These are phyloP conservation scores for Azemiops feae DNA, from an alignment of 2,113 vertebrate species.

Conservation along the genomic window DNA sequence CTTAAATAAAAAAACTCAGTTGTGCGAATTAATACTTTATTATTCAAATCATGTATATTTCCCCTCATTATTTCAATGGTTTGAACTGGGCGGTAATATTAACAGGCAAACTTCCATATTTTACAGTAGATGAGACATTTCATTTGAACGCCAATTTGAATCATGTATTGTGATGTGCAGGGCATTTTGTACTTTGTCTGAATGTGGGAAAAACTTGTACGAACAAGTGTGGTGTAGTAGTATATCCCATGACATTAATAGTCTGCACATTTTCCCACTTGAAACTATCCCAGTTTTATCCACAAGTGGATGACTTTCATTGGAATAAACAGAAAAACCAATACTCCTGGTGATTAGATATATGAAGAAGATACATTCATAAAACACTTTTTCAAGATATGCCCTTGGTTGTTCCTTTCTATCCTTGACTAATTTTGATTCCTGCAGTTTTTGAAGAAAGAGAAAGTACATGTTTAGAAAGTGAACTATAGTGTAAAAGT, in stretches of 20 bases:
- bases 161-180: background rate
- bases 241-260: background rate
- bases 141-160: background rate
- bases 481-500: background rate
- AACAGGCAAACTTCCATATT: background rate
- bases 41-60: background rate
- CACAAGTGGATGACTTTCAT: background rate
- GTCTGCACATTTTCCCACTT: background rate
- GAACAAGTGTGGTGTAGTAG: too few relatives aligned
- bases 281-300: background rate
- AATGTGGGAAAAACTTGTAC: background rate
- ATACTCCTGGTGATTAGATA: background rate
- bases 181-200: background rate
- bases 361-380: background rate
- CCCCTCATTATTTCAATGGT: background rate
- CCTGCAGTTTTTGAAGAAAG: background rate
- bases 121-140: background rate
- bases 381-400: background rate
- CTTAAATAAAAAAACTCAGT: background rate
- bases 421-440: background rate
- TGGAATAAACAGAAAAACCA: background rate
- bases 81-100: background rate
- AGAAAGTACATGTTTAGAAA: background rate
- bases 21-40: background rate
- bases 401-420: background rate